Evolutionary conservation across 2,888 invertebrate genomes (phyloP).

Genomic region (Mamestra brassicae): DNA sequence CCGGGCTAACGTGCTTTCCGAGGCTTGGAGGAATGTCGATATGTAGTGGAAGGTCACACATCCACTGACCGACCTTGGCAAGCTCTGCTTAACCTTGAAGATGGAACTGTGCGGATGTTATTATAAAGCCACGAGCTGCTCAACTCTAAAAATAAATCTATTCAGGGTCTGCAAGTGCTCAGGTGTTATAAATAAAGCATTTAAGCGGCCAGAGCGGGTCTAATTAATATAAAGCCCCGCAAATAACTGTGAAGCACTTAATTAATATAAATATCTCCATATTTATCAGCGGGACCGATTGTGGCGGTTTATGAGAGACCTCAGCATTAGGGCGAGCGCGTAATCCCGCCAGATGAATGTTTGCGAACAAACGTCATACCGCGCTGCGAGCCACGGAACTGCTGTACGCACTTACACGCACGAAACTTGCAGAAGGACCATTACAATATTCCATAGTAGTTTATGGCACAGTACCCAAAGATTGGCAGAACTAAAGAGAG

Average conservation of each 20-base stretch:
- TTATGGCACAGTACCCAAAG: no score
- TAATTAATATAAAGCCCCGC: constrained; percentile 13
- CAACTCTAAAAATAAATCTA: constrained; percentile 2
- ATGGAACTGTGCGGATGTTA: no score
- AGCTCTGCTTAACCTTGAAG: no score
- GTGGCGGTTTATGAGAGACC: constrained; percentile 28
- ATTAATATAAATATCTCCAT: constrained; percentile 41
- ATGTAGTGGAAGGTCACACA: no score
- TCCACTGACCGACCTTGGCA: no score
- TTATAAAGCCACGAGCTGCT: no score
- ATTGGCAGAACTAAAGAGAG: neutral
- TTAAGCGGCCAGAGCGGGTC: neutral
- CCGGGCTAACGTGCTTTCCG: no score
- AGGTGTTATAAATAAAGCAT: constrained; percentile 8
- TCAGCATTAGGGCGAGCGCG: constrained; percentile 23
- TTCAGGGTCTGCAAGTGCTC: neutral
- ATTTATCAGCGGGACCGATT: constrained; percentile 32
- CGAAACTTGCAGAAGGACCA: constrained; percentile 10
- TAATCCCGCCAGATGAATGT: constrained; percentile 62
- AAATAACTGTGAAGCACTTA: constrained; percentile 18
- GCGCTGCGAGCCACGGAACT: constrained; percentile 1
- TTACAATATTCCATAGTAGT: neutral
- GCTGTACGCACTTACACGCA: constrained; percentile 5
- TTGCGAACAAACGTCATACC: constrained; percentile 51
- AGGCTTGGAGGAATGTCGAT: no score